These are phyloP conservation scores for Stenotaenia linearis DNA, from an alignment of 2,888 invertebrate species.

Conservation along the genomic window DNA sequence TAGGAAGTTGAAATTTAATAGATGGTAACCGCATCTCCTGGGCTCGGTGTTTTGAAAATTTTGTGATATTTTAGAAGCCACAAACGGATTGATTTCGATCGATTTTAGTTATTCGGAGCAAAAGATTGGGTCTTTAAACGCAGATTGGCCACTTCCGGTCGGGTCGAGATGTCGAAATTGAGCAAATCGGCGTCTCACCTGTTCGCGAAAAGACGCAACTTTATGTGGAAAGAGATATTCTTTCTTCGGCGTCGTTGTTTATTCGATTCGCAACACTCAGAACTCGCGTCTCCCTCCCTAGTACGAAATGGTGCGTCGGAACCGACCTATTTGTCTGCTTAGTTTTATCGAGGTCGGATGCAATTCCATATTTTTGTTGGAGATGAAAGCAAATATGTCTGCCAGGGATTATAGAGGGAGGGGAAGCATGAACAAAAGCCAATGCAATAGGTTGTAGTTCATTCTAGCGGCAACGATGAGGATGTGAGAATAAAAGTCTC, in stretches of 20 bases:
- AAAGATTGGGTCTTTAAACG: too few relatives aligned
- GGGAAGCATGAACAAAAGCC: constrained; percentile 7
- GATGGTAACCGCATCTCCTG: too few relatives aligned
- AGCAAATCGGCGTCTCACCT: too few relatives aligned
- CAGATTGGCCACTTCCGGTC: too few relatives aligned
- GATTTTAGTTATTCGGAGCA: too few relatives aligned
- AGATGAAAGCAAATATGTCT: constrained; percentile 19
- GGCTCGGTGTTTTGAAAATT: too few relatives aligned
- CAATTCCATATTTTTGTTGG: constrained; percentile 7
- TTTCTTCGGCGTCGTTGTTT: background rate
- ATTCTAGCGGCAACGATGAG: constrained; percentile 15
- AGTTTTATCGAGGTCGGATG: background rate
- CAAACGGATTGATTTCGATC: too few relatives aligned
- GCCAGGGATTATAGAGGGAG: constrained; percentile 1
- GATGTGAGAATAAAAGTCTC: constrained; percentile 11
- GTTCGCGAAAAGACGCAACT: background rate
- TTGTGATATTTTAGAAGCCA: too few relatives aligned
- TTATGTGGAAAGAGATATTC: background rate
- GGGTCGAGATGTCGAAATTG: too few relatives aligned
- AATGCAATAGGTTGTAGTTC: constrained; percentile 10
- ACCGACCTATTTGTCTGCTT: background rate
- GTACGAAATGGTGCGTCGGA: background rate
- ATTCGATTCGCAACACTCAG: background rate
- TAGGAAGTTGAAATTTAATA: too few relatives aligned
- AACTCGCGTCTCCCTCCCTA: background rate